Base-by-base conservation (phyloP, 2,888 invertebrate genomes). In the Cylindroiulus punctatus region DNA sequence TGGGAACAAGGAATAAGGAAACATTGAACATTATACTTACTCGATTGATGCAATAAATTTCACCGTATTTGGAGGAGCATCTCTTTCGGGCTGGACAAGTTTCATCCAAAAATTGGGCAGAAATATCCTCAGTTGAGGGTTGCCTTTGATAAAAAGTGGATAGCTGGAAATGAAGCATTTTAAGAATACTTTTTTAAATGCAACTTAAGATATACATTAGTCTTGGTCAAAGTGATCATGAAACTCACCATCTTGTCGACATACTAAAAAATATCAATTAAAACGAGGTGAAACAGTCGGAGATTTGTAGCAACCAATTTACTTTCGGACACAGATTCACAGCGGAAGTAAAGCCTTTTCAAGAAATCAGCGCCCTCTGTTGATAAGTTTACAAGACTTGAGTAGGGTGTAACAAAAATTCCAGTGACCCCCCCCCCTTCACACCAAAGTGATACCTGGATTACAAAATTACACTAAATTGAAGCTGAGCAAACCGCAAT, bases 51-150 rank as follows among this genome's bases (percentile, higher is more conserved):
- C 96, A 85, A 95, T 93, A 91, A 99, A 99, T 86, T 95, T 93
- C 0, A 97, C 96, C 76, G 95, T 91, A 92, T 98, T 97, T 84
- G 94, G 92, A 3, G 96, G 96, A 88, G 94, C 93, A 30, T 89
- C 88, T 47, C 93, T 92, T 26, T 91, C 89, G 0, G 96, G 94
- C 86, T 94, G 93, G 0, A 98, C 93, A 26, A 98, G 90, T 92
- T 98, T 98, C 94, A 99, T 94, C 97, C 97, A 99, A 92, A 99
- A 99, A 91, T 98, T 97, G 0, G 99, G 98, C 47, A 99, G 92
- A 91, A 97, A 98, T 14, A 98, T 93, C 87, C 98, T 92, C 47
- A 97, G 92, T 90, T 98, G 98, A n/a, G 99, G 98, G 91, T 96
- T 96, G 19, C 98, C 98, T 90, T 93, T 94, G 91, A 95, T 95